These are phyloP conservation scores for Apis mellifera DNA, from an alignment of 1,140 invertebrate species.

Conservation along the genomic window Amel_HAv3.1 CM009934.2:7876001-7876500, in stretches of 20 bases:
- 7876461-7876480: background rate
- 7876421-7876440: background rate
- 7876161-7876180: background rate
- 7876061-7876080: background rate
- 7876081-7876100: background rate
- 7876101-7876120: background rate
- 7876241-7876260: background rate
- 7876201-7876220: too few relatives aligned
- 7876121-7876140: too few relatives aligned
- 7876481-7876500: too few relatives aligned
- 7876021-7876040: too few relatives aligned
- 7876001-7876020: background rate
- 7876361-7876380: background rate
- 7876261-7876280: background rate
- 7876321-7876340: background rate
- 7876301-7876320: background rate
- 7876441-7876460: background rate
- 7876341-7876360: background rate
- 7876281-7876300: background rate
- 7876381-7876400: background rate
- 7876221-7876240: background rate
- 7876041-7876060: background rate
- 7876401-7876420: background rate
- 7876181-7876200: background rate
- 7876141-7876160: background rate